Evolutionary conservation across 1,140 invertebrate species (phyloP), one percentile per base, ranked within the genome.

Genomic region (Achatina immaculata): DNA sequence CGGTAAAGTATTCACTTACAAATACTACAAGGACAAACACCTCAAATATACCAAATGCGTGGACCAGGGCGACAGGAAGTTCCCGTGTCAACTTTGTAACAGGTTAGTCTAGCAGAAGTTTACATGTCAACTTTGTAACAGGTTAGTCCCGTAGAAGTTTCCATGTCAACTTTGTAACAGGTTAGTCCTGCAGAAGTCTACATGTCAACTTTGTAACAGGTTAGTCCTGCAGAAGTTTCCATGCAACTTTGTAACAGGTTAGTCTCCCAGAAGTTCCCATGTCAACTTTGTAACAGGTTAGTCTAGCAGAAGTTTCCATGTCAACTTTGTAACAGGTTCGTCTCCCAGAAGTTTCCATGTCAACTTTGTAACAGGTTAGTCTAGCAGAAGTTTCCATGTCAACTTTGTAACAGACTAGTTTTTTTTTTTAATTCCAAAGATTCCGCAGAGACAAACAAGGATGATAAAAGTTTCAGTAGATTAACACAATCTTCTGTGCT

Each of bases 1-100:
- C 83, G 92, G 92, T 0, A 93, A 93, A 83, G 91, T 93, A 76
- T 93, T 93, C 82, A 91, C 91, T 38, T 93, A 93, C 82, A 88
- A 89, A 55, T 93, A 93, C 85, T 93, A 93, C 85, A 83, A 92
- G 69, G 93, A 93, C 81, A 93, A 93, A 83, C 93, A 93, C 85
- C 85, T 93, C 19, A 93, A 93, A 81, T 93, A 93, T 81, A 93
- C 93, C 16, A 85, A 92, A 80, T 93, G 93, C 85, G 92, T 93
- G 9, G 93, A 93, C 83, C 90, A 92, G 80, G 93, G 93, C 0
- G 90, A 93, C 83, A 72, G 93, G 16, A 93, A 93, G 79, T 93
- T 92, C 84, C 93, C 93, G 0, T 93, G 93, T 83, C 90, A 92
- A 80, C 85, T 93, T 19, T 93, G 93, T 83, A 89, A 85, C 38